Base-by-base conservation (phyloP, 2,888 invertebrate genomes). In the Kryphioiulus occultus region DNA sequence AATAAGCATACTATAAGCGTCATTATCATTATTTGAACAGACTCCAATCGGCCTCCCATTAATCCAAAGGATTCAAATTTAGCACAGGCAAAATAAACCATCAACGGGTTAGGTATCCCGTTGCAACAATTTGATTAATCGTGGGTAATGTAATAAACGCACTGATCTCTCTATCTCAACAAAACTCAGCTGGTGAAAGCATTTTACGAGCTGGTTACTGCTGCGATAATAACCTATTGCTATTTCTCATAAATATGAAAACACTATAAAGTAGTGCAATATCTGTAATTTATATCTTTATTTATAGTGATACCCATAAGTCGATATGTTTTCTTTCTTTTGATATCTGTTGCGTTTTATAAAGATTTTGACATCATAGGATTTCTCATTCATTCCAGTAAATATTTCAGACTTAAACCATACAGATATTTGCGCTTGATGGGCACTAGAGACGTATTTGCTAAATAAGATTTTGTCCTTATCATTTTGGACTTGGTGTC, bases 1-100 rank as follows among this genome's bases (percentile, higher is more conserved):
- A 68, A 68, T 68, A 68, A 68, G 68, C 68, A n/a, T 53, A 53
- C 19, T 53, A 53, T 19, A 68, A 68, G 68, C 68, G 26, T 68
- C 68, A 68, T 68, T 68, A 68, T 9, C 26, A 68, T 26, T 68
- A 68, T 68, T 68, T 68, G 68, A 68, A 68, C 68, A 68, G 26
- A 68, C 68, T 68, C 68, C 68, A 68, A 26, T 35, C 35, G 3
- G 7, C 68, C 68, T 26, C 68, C 68, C 68, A 22, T 68, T 68
- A 68, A 68, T 22, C 10, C 22, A 22, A 68, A 9, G 26, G 68
- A 68, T 68, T 22, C 68, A 3, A 68, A 68, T 68, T 68, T 68
- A 68, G 68, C 26, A 9, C 68, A 68, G 26, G 22, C 68, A 68
- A 26, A 68, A 9, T 68, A 68, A 68, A 68, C 22, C 26, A 68